Percentiles rank a stretch among this genome's conserved stretches.
Evolutionary conservation across 2,113 vertebrate genomes (phyloP).

Genomic region (Rattus rattus): DNA sequence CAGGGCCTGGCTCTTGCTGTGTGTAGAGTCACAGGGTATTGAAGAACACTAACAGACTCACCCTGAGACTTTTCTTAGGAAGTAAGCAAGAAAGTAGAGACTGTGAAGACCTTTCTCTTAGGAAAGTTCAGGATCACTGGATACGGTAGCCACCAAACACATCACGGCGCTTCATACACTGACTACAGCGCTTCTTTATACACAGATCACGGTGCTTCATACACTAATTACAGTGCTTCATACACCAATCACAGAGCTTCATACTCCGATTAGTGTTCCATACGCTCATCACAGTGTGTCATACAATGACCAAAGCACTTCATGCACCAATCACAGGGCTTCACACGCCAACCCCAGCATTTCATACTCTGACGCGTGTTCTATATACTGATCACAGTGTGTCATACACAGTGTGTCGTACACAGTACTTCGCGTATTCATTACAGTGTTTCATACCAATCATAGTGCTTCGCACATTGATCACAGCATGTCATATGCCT

Average conservation of each 20-base stretch:
- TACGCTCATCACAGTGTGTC: neutral
- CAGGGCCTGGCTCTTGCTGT: neutral
- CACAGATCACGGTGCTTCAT: neutral
- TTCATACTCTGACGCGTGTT: rapidly evolving
- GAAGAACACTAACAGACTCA: neutral
- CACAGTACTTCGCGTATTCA: no score
- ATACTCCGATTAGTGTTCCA: neutral
- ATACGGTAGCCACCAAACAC: neutral
- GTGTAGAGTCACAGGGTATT: neutral
- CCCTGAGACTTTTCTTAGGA: neutral
- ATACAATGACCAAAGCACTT: neutral
- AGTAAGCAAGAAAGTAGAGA: neutral
- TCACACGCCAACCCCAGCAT: neutral
- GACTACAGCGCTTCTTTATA: neutral
- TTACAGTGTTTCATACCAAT: no score
- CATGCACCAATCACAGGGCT: neutral
- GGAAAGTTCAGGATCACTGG: neutral
- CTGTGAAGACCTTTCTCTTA: neutral
- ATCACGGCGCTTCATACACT: neutral
- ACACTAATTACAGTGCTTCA: neutral
- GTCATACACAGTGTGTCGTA: no score
- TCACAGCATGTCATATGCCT: no score
- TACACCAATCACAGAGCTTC: neutral
- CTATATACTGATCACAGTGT: neutral
- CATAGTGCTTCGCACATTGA: no score